phyloP scores from a whole-genome alignment of 2,113 vertebrate genomes.

The Tupaia tana region DNA sequence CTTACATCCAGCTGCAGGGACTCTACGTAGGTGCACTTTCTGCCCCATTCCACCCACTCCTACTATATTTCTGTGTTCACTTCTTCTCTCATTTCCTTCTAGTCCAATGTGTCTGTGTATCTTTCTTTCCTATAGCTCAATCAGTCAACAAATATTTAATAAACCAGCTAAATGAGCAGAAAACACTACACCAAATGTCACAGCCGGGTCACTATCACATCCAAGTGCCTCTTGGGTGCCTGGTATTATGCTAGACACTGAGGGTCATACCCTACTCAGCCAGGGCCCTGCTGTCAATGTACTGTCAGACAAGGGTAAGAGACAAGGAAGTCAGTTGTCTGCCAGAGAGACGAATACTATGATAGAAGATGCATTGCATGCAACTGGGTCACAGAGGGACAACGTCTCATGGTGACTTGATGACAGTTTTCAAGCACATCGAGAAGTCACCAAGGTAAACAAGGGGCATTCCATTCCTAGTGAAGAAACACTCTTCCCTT shows the following conservation, averaged over 20 bases:
- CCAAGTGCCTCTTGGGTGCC: not conserved
- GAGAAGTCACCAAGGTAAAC: not conserved
- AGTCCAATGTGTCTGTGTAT: not conserved
- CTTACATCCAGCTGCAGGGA: not conserved
- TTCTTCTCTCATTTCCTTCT: not conserved
- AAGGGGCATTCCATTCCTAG: not conserved
- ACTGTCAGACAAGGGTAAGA: not conserved
- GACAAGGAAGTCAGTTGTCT: not conserved
- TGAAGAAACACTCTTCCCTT: not conserved
- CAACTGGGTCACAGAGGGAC: rapidly evolving
- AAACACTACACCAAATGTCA: too few relatives aligned
- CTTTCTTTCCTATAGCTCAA: not conserved
- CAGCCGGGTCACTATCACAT: not conserved
- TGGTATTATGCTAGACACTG: not conserved
- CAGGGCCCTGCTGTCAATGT: rapidly evolving
- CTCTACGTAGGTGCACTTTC: rapidly evolving
- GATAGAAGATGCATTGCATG: not conserved
- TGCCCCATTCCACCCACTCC: too few relatives aligned
- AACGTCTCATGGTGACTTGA: not conserved
- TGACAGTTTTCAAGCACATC: not conserved
- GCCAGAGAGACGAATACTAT: not conserved
- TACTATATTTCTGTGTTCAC: not conserved
- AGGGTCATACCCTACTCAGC: not conserved
- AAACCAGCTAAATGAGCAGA: not conserved
- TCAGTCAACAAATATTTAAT: not conserved